Base-by-base conservation (phyloP, 2,113 vertebrate genomes). In the Rhynchopsitta pachyrhyncha region DNA sequence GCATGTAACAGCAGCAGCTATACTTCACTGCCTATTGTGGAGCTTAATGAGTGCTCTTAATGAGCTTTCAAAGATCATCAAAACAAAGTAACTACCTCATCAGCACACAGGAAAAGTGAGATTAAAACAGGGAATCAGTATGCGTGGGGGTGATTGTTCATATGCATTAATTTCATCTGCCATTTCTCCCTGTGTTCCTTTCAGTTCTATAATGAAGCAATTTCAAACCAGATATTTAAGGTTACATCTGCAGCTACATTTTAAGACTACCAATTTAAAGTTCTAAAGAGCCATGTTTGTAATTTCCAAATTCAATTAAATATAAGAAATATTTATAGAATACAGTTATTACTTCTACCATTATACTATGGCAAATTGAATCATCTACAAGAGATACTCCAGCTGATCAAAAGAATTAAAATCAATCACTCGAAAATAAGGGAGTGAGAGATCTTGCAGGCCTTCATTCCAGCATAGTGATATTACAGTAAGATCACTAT, bases 21-120 rank as follows among this genome's bases (percentile, higher is more conserved):
- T 86, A 93, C 79, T 96, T 94, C 92, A 92, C 50, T 95, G 83
- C 29, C 2, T 86, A 93, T 90, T 88, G 76, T 78, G 60, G 92
- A 70, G 76, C 68, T 81, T 94, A 96, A 96, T 92, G 92, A 96
- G n/a, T 55, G 37, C 82, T 90, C 91, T 90, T 94, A 97, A 95
- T 90, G 88, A 96, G 88, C 73, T 94, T 92, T 96, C 95, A 94
- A 88, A 90, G 86, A 96, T 83, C 77, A 75, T 64, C 95, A 94
- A 95, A 96, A 95, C 86, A 93, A 92, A 93, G 82, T 90, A 92
- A 86, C 88, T 92, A 93, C 63, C 67, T 88, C 76, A 90, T 92
- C 82, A 93, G 37, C 80, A 81, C 59, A 75, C 10, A 90, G 73
- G 53, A 92, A 90, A 90, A 96, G 46, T 88, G 76, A 95, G 95